These are phyloP conservation scores for Sinhomidia bicolor DNA, from an alignment of 2,888 invertebrate genomes.

Conservation along the genomic window DNA sequence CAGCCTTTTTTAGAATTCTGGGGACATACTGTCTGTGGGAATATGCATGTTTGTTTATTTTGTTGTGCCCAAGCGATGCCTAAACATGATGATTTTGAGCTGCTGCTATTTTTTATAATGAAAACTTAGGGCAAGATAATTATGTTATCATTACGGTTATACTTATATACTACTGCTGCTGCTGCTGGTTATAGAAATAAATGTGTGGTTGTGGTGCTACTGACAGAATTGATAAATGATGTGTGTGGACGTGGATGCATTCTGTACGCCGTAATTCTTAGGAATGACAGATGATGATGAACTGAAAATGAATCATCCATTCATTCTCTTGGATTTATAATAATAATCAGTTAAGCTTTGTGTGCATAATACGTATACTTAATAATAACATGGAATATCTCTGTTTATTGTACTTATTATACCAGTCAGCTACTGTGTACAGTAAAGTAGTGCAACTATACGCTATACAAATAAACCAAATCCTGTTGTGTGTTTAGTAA, in stretches of 20 bases:
- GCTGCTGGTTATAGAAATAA: too few species aligned
- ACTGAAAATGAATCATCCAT: slow-evolving; percentile 55
- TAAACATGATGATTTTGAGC: background rate
- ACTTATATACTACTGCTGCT: background rate
- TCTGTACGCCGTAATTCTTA: slow-evolving; percentile 35
- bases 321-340: background rate
- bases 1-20: slow-evolving; percentile 37
- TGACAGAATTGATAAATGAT: slow-evolving; percentile 65
- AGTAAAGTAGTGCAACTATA: background rate
- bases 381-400: background rate
- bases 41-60: slow-evolving; percentile 1
- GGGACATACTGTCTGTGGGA: slow-evolving; percentile 30
- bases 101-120: too few species aligned
- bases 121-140: background rate
- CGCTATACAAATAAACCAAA: background rate
- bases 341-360: background rate
- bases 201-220: slow-evolving; percentile 13
- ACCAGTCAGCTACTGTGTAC: too few species aligned
- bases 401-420: too few species aligned
- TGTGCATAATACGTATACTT: background rate
- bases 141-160: background rate
- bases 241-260: too few species aligned
- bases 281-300: slow-evolving; percentile 56
- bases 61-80: background rate
- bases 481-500: too few species aligned